These are phyloP conservation scores for Cryptops parisi DNA, from an alignment of 2,888 invertebrate genomes.

Conservation along the genomic window DNA sequence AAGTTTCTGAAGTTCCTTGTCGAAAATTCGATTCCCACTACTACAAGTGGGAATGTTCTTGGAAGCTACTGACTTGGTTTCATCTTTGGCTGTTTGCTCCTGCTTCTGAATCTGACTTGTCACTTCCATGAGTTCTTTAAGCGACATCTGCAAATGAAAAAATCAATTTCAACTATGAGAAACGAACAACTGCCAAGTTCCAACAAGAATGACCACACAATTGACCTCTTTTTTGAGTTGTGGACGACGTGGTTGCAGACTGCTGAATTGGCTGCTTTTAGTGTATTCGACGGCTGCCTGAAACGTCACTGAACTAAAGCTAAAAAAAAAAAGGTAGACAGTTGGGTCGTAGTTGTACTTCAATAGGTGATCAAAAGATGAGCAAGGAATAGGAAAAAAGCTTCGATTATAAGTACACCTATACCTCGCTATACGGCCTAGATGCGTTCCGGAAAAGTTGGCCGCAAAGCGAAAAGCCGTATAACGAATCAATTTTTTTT, in stretches of 20 bases:
- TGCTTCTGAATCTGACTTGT: slow-evolving; percentile 18
- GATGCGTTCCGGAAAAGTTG: too few relatives aligned
- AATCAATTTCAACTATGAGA: background rate
- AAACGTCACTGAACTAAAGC: slow-evolving; percentile 30
- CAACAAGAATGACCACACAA: too few relatives aligned
- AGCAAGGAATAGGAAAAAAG: too few relatives aligned
- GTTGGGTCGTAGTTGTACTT: too few relatives aligned
- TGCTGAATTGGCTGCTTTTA: slow-evolving; percentile 25
- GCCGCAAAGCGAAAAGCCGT: too few relatives aligned
- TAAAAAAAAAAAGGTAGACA: too few relatives aligned
- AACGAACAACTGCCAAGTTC: background rate
- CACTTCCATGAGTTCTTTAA: slow-evolving; percentile 21
- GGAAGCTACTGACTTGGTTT: slow-evolving; percentile 14
- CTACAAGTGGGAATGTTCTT: slow-evolving; percentile 7
- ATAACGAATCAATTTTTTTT: too few relatives aligned
- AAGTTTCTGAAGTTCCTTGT: slow-evolving; percentile 26
- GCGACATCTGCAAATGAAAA: slow-evolving; percentile 18
- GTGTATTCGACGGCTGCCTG: slow-evolving; percentile 30
- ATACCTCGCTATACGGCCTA: too few relatives aligned
- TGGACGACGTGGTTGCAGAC: slow-evolving; percentile 20
- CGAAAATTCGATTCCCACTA: slow-evolving; percentile 15
- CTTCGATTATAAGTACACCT: too few relatives aligned
- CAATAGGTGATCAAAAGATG: too few relatives aligned
- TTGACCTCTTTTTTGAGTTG: slow-evolving; percentile 23
- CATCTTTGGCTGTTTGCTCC: background rate